Percentiles rank a stretch among this genome's conserved stretches.
phyloP scores from a whole-genome alignment of 30 jellyfish, hydroid and myxozoan species.

The Clytia hemisphaerica region DNA sequence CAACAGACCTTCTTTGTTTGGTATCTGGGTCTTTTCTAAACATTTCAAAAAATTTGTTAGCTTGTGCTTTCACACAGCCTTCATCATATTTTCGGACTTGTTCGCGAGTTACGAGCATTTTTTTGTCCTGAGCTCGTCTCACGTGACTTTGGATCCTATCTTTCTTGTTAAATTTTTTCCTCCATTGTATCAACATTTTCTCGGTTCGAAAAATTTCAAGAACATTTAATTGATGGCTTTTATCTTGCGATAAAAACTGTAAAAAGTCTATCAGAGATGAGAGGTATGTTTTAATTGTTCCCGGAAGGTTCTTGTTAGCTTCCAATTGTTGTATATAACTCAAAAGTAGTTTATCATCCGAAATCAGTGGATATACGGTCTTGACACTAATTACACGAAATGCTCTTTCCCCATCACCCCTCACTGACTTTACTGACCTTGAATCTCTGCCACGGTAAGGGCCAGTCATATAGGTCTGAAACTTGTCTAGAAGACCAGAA shows the following conservation, averaged over 20 bases:
- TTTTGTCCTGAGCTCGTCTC: neutral
- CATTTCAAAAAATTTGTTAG: neutral
- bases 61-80: neutral
- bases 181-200: constrained; percentile 2
- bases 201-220: neutral
- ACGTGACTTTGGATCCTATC: neutral
- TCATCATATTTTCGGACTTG: neutral
- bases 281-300: constrained; percentile 10
- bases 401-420: too few species aligned
- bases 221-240: neutral
- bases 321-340: too few species aligned
- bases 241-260: neutral
- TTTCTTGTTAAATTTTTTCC: neutral
- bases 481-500: too few species aligned
- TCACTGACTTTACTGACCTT: too few species aligned
- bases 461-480: too few species aligned
- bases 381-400: too few species aligned
- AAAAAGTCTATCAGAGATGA: neutral
- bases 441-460: too few species aligned
- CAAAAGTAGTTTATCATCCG: too few species aligned
- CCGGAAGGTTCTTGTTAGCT: too few species aligned
- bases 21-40: neutral
- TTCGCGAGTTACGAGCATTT: neutral
- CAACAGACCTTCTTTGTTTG: neutral
- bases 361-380: too few species aligned